These are phyloP conservation scores for Epizoanthus rinbou DNA, from an alignment of 92 coral and sea anemone genomes.

Conservation along the genomic window DNA sequence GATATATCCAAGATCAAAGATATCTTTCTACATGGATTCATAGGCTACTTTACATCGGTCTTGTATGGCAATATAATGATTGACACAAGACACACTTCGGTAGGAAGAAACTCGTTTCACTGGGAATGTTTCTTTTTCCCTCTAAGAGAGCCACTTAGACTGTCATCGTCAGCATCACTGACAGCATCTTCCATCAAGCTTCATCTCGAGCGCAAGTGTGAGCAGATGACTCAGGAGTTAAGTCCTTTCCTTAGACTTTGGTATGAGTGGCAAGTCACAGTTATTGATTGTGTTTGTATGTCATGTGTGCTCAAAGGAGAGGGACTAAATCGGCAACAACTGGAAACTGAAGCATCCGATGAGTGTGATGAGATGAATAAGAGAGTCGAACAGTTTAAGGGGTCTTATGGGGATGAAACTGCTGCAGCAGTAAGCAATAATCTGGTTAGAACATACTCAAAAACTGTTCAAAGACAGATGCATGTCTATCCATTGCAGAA, in stretches of 20 bases:
- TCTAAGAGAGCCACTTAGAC: slow-evolving; percentile 36
- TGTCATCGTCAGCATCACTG: not conserved
- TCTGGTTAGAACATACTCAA: no score
- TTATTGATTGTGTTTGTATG: slow-evolving; percentile 5
- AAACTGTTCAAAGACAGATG: not conserved
- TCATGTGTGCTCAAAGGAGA: not conserved
- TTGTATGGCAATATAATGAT: slow-evolving; percentile 55
- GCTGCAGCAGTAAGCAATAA: not conserved
- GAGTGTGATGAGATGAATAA: not conserved
- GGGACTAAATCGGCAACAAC: not conserved
- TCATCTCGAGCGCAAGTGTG: slow-evolving; percentile 22
- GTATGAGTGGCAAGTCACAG: slow-evolving; percentile 33
- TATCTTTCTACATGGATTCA: slow-evolving; percentile 48
- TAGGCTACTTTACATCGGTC: slow-evolving; percentile 55
- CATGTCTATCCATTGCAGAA: slow-evolving; percentile 15
- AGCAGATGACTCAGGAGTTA: not conserved
- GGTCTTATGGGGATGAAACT: not conserved
- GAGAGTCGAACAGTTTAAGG: not conserved
- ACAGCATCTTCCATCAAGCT: not conserved
- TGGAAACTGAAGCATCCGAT: not conserved
- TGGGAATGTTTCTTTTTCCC: slow-evolving; percentile 70
- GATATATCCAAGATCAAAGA: not conserved
- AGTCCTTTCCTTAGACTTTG: slow-evolving; percentile 4
- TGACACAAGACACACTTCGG: slow-evolving; percentile 52
- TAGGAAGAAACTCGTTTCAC: slow-evolving; percentile 49